These are phyloP conservation scores for Pygoscelis adeliae DNA, from an alignment of 2,113 vertebrate species.

Conservation along the genomic window DNA sequence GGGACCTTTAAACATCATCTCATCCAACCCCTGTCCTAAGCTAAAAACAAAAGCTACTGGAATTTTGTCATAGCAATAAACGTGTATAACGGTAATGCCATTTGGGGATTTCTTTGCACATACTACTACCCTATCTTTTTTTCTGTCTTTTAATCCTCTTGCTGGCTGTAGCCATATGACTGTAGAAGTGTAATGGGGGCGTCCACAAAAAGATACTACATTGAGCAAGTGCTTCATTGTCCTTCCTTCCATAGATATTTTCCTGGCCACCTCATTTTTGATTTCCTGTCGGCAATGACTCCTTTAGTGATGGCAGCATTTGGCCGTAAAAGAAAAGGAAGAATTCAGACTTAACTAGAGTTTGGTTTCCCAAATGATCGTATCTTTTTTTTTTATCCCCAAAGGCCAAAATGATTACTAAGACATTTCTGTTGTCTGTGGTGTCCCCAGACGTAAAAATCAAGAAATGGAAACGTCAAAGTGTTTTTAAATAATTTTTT, in stretches of 20 bases:
- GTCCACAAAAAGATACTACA: neutral
- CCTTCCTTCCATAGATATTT: neutral
- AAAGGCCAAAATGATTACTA: neutral
- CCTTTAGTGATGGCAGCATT: neutral
- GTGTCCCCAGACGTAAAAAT: neutral
- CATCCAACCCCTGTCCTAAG: neutral
- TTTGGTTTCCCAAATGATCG: neutral
- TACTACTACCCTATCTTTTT: too few relatives aligned
- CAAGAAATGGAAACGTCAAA: neutral
- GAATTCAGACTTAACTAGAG: neutral
- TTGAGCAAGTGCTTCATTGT: neutral
- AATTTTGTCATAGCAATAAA: neutral
- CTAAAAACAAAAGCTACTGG: slow-evolving; percentile 44
- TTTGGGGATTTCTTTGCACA: neutral
- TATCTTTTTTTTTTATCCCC: neutral
- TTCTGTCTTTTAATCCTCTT: neutral
- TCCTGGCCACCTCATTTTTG: neutral
- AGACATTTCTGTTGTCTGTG: neutral
- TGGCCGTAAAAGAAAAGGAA: neutral
- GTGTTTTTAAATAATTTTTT: neutral
- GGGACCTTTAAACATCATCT: neutral
- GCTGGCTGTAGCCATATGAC: neutral
- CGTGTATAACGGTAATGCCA: neutral
- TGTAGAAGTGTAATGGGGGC: neutral
- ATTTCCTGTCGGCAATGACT: neutral